Base-by-base conservation (phyloP, 2,797 vertebrate genomes). In the Crocidura indochinensis region DNA sequence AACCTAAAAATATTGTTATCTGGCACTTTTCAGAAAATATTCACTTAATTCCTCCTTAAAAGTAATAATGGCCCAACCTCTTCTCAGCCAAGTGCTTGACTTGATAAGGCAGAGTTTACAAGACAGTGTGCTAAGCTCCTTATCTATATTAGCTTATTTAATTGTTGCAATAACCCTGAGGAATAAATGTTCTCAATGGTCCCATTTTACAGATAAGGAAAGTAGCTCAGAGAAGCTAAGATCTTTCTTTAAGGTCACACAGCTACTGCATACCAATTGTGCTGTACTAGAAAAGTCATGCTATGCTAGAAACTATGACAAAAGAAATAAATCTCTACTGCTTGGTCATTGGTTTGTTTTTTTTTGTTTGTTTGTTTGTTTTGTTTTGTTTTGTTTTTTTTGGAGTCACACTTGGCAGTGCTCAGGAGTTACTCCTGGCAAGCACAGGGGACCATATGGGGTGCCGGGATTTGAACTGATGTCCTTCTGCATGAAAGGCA, bases 1-100 rank as follows among this genome's bases (percentile, higher is more conserved):
- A 90, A 69, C 79, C 56, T 80, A 27, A 93, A 90, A 72, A 88
- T 81, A 86, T 87, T 90, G 67, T 82, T 87, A 1, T 76, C 77
- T 79, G n/a, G 19, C 72, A 46, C 56, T 90, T 80, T 68, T 19
- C 22, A 46, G 68, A 62, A 75, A 79, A 73, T 8, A 19, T 31
- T 85, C 82, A 24, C 65, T 60, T 82, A 56, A 51, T 77, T 49
- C 31, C 71, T 79, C 29, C 72, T 90, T 86, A 60, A 90, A 69
- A 65, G 64, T 76, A n/a, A 64, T 27, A 47, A n/a, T 64, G 81
- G 79, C 72, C 22, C 24, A 17, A 64, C 47, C 6, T 83, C 24
- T 38, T 56, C 46, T 83, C 46, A 65, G 51, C 22, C 15, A 14
- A 19, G 6, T 15, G 49, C 56, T 78, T 67, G 85, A 53, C 62